Base-by-base conservation (phyloP, 1,140 invertebrate genomes). In the Nephila pilipes region DNA sequence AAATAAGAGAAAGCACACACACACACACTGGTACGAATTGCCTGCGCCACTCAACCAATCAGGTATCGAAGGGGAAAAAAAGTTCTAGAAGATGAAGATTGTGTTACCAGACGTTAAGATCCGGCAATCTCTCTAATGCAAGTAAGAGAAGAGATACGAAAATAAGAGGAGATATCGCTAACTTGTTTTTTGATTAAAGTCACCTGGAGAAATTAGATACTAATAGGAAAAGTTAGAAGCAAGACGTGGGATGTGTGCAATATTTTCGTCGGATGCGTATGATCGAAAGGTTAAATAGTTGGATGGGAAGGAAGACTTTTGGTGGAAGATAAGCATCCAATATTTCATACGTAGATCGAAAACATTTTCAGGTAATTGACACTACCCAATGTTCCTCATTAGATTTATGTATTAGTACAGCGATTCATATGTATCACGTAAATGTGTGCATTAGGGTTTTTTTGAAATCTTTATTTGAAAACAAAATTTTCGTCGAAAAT, bases 161-260 rank as follows among this genome's bases (percentile, higher is more conserved):
- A 25, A 83, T 29, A 16, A 36, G 55, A 85, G 54, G 10, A 58
- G 55, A 85, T 12, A 75, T 18, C 46, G 2, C 32, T 20, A 0
- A n/a, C 38, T 18, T n/a, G 29, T 8, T 85, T 58, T 85, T 85
- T 85, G 83, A 85, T 85, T 60, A 85, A 60, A 85, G 57, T 85
- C 83, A 85, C 58, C 57, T 85, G 83, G n/a, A 25, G 83, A 22
- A 29, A 58, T 58, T 85, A 20, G 55, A 57, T 85, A 58, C 29
- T 85, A 32, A 85, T 85, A 18, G 55, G 55, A 36, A 83, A 83
- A 83, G 36, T 36, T 75, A 10, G 32, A 20, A 36, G 29, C 18
- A 32, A 36, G 69, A 75, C 69, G 69, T 75, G 69, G 69, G 14
- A 25, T 3, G 69, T 12, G 32, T 75, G 29, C 32, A 32, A 12